phyloP scores from a whole-genome alignment of 2,888 invertebrate species.

The Caenorhabditis sp. region DNA sequence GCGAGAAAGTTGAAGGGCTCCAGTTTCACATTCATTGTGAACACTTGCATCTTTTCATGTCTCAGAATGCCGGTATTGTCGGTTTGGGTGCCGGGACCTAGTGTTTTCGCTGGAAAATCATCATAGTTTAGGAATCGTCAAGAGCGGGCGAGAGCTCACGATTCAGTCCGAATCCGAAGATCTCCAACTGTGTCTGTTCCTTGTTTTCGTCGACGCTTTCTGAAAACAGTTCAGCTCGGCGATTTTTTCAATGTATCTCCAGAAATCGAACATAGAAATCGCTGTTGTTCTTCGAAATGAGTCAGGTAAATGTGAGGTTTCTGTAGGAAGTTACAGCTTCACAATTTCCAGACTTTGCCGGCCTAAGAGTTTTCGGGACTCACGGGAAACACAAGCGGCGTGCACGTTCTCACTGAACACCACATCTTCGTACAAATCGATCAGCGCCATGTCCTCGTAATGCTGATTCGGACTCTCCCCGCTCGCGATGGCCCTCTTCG shows the following conservation, averaged over 20 bases:
- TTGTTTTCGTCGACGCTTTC: too few relatives aligned
- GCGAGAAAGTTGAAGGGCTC: not conserved
- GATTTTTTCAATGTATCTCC: too few relatives aligned
- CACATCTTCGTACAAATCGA: conserved; percentile 6
- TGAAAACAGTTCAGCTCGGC: not conserved
- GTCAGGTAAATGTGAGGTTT: too few relatives aligned
- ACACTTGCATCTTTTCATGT: not conserved
- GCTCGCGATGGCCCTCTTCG: not conserved
- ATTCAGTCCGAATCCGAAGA: not conserved
- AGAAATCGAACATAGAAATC: too few relatives aligned
- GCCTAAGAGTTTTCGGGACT: too few relatives aligned
- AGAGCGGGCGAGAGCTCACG: not conserved
- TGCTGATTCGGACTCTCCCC: not conserved
- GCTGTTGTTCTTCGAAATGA: too few relatives aligned
- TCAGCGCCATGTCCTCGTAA: not conserved
- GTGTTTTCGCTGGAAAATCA: not conserved
- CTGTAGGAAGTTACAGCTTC: too few relatives aligned
- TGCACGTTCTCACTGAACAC: not conserved
- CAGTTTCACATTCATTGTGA: not conserved
- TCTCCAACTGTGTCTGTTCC: not conserved
- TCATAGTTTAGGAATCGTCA: not conserved
- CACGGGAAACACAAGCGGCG: conserved; percentile 13
- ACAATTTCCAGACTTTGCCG: too few relatives aligned
- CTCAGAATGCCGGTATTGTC: not conserved
- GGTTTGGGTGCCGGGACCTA: not conserved